Percentiles rank a stretch among this genome's conserved stretches.
These are phyloP conservation scores for Rhineura floridana DNA, from an alignment of 2,113 vertebrate species.

Conservation along the genomic window DNA sequence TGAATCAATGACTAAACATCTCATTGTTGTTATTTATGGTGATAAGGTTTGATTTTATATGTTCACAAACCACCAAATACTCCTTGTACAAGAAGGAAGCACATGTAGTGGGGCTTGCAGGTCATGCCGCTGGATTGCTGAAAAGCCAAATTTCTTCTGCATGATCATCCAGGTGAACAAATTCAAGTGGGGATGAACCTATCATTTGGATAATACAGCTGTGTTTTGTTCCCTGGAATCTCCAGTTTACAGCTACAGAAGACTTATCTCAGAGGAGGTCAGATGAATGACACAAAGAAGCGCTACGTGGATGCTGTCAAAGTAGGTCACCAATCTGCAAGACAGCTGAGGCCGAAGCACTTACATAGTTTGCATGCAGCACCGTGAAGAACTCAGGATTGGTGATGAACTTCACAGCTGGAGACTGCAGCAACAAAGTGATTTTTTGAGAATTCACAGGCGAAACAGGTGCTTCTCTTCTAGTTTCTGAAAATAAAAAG, in stretches of 20 bases:
- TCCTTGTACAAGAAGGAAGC: neutral
- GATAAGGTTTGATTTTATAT: neutral
- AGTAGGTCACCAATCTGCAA: neutral
- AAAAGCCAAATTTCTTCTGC: neutral
- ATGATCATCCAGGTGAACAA: neutral
- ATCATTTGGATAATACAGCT: neutral
- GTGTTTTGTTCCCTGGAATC: neutral
- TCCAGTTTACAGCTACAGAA: too few relatives aligned
- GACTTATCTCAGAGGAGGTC: too few relatives aligned
- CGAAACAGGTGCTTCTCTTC: conserved; percentile 86
- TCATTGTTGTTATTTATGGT: too few relatives aligned
- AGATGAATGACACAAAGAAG: too few relatives aligned
- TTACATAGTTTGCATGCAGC: conserved; percentile 95
- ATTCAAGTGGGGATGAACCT: neutral
- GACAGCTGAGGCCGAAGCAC: conserved; percentile 52
- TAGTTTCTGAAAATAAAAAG: conserved; percentile 76
- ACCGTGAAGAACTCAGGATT: conserved; percentile 98
- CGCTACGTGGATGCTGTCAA: neutral
- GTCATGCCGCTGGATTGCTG: neutral
- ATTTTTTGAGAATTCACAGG: conserved; percentile 92
- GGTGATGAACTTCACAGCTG: conserved; percentile 97
- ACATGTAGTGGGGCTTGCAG: neutral
- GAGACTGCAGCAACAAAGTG: conserved; percentile 93
- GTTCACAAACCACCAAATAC: neutral
- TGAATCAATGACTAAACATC: neutral